These are phyloP conservation scores for Chouioia cunea DNA, from an alignment of 2,888 invertebrate species.

Conservation along the genomic window DNA sequence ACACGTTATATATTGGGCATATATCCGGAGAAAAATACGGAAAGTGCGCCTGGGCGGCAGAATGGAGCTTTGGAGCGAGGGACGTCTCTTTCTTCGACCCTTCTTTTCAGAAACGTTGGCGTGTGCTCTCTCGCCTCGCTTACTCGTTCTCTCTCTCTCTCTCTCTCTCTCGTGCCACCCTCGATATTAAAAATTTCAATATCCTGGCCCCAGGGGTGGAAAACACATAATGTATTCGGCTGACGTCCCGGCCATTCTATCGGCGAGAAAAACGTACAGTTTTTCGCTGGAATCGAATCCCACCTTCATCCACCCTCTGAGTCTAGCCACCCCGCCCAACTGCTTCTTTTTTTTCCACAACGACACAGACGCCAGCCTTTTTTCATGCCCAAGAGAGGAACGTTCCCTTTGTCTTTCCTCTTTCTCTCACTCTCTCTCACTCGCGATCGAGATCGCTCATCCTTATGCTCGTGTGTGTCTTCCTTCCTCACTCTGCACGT, in stretches of 20 bases:
- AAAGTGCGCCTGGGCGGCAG: slow-evolving; percentile 22
- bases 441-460: slow-evolving; percentile 49
- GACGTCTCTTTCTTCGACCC: slow-evolving; percentile 60
- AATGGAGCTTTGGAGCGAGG: slow-evolving; percentile 46
- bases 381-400: slow-evolving; percentile 50
- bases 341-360: slow-evolving; percentile 30
- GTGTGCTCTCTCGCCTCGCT: slow-evolving; percentile 29
- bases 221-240: slow-evolving; percentile 69
- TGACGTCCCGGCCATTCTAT: slow-evolving; percentile 69
- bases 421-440: slow-evolving; percentile 27
- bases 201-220: slow-evolving; percentile 69
- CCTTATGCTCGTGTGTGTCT: slow-evolving; percentile 37
- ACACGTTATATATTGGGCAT: slow-evolving; percentile 41
- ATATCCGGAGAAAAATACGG: slow-evolving; percentile 46
- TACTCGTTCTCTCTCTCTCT: slow-evolving; percentile 48
- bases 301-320: slow-evolving; percentile 53
- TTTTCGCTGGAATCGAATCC: slow-evolving; percentile 67
- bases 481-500: slow-evolving; percentile 6
- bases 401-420: slow-evolving; percentile 56
- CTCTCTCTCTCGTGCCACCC: slow-evolving; percentile 54
- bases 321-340: slow-evolving; percentile 26
- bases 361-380: slow-evolving; percentile 12
- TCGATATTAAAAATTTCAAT: slow-evolving; percentile 69
- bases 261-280: slow-evolving; percentile 69
- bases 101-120: slow-evolving; percentile 48